Base-by-base conservation (phyloP, 2,888 invertebrate species). In the Limnephilus auricula region DNA sequence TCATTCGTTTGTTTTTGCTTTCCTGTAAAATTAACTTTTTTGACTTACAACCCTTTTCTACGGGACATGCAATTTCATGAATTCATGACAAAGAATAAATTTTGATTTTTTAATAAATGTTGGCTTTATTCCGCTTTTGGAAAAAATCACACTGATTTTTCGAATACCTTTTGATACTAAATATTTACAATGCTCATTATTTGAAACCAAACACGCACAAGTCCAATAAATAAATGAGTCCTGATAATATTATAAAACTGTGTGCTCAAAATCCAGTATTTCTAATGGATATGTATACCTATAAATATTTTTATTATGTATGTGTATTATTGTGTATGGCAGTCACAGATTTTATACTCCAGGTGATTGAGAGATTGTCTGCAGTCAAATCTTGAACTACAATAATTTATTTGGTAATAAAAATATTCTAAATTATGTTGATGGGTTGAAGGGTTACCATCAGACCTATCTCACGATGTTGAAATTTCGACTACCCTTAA, bases 81-180 rank as follows among this genome's bases (percentile, higher is more conserved):
- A 65, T 50, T 25, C 45, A 50, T 50, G 45, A 50, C 45, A 50
- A 65, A 65, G 3, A n/a, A 65, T 65, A 25, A 65, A 65, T 65
- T 65, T 25, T 5, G 5, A 6, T 6, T 25, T 25, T 65, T 65
- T 82, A 32, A 34, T 82, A 82, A 82, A 82, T 82, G 82, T 82
- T 86, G 32, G 86, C 86, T 86, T 86, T 86, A 86, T 50, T 34
- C 34, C 25, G 50, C 50, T 86, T 86, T n/a, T 45, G 31, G 50
- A 31, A 40, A 86, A 86, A 86, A 86, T 86, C 86, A 86, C 86
- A 86, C 50, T 50, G 31, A 45, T 30, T 31, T 32, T 85, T 30
- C 45, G 4, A 84, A 45, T 50, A 50, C 30, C 6, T 86, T 86
- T 32, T 32, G 31, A 83, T 83, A 83, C 2, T 83, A 83, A 37